A percentile compares a stretch with the other conserved stretches of the same genome.
phyloP scores from a whole-genome alignment of 2,113 vertebrate genomes.

The Cheilinus undulatus region DNA sequence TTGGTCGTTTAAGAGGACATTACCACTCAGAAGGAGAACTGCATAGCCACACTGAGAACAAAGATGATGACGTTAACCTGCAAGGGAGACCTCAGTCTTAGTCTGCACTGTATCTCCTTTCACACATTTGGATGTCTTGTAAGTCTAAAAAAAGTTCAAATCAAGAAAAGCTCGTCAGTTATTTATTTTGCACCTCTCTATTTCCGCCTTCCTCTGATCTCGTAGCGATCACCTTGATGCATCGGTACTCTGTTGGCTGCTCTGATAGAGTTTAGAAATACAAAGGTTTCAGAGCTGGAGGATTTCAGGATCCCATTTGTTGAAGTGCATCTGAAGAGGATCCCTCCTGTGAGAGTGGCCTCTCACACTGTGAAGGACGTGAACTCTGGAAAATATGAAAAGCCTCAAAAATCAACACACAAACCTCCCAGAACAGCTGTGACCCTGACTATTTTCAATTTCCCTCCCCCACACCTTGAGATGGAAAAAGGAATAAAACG shows the following conservation, averaged over 20 bases:
- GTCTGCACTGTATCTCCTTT: too few relatives aligned
- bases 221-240: too few relatives aligned
- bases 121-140: too few relatives aligned
- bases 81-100: too few relatives aligned
- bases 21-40: too few relatives aligned
- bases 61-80: too few relatives aligned
- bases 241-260: not conserved
- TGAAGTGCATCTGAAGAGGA: not conserved
- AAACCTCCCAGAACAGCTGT: not conserved
- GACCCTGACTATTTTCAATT: not conserved
- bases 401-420: not conserved
- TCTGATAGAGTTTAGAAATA: not conserved
- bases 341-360: not conserved
- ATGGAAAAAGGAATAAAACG: not conserved
- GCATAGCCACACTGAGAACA: too few relatives aligned
- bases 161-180: not conserved
- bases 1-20: too few relatives aligned
- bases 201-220: too few relatives aligned
- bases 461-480: not conserved
- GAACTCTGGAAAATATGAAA: not conserved
- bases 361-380: slow-evolving; percentile 2
- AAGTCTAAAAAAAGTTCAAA: not conserved
- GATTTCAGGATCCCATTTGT: not conserved
- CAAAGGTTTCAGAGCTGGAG: not conserved
- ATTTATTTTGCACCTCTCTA: not conserved